phyloP scores from a whole-genome alignment of 1,140 invertebrate genomes.

The Marisa cornuarietis region DNA sequence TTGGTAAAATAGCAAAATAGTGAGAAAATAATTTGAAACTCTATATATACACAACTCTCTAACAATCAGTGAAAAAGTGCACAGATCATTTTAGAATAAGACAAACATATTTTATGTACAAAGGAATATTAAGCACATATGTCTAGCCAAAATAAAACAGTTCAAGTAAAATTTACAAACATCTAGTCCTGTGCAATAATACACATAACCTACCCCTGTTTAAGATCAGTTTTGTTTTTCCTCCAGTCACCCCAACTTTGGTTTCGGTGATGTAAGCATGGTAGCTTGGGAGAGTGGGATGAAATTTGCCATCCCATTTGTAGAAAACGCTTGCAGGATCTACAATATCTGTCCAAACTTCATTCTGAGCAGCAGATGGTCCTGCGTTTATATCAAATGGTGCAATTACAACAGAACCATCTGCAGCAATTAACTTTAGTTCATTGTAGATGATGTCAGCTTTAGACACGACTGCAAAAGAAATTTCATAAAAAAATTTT shows the following conservation, averaged over 20 bases:
- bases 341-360: conserved; percentile 8
- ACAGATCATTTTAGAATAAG: not conserved
- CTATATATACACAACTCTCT: too few relatives aligned
- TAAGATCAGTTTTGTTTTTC: not conserved
- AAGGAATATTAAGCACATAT: not conserved
- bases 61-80: too few relatives aligned
- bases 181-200: not conserved
- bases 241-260: conserved; percentile 3
- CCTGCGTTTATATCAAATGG: not conserved
- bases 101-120: not conserved
- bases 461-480: too few relatives aligned
- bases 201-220: not conserved
- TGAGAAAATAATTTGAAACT: too few relatives aligned
- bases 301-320: not conserved
- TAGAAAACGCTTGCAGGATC: not conserved
- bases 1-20: too few relatives aligned
- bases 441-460: conserved; percentile 7
- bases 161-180: not conserved
- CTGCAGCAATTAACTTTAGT: not conserved
- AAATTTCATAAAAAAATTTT: too few relatives aligned
- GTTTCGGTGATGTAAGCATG: conserved; percentile 5
- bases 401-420: not conserved
- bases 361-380: not conserved
- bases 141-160: not conserved
- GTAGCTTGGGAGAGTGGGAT: not conserved